Evolutionary conservation across 2,113 vertebrate genomes (phyloP).

Genomic region (Neofelis nebulosa): DNA sequence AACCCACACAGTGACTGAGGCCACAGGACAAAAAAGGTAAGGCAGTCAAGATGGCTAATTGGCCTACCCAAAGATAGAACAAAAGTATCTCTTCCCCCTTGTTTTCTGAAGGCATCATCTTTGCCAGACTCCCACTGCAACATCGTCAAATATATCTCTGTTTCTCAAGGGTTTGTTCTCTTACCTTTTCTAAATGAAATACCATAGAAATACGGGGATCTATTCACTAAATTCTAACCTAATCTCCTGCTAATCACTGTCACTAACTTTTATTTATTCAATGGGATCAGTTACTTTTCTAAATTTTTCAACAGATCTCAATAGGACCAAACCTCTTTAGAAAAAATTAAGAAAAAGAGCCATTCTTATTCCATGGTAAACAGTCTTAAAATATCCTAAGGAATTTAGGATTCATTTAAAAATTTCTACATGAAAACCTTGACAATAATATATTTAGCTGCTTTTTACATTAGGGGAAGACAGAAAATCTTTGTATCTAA

Average conservation of each 20-base stretch:
- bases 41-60: neutral
- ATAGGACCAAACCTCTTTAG: neutral
- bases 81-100: neutral
- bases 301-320: neutral
- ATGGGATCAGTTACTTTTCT: neutral
- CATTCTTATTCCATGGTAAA: neutral
- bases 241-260: neutral
- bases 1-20: neutral
- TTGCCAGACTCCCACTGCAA: neutral
- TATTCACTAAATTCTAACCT: neutral
- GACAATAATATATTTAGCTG: neutral
- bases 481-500: neutral
- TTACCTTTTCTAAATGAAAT: neutral
- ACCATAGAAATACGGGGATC: neutral
- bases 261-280: neutral
- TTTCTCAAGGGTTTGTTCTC: neutral
- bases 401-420: neutral
- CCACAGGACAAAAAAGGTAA: neutral
- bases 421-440: neutral
- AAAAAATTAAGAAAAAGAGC: neutral
- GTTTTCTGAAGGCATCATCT: neutral
- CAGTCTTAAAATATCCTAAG: neutral
- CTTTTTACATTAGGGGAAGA: neutral
- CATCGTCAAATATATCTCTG: neutral
- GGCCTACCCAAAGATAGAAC: accelerated